Conservation (phyloP, 2,113 vertebrate species). For the Dermatemys mawii region DNA sequence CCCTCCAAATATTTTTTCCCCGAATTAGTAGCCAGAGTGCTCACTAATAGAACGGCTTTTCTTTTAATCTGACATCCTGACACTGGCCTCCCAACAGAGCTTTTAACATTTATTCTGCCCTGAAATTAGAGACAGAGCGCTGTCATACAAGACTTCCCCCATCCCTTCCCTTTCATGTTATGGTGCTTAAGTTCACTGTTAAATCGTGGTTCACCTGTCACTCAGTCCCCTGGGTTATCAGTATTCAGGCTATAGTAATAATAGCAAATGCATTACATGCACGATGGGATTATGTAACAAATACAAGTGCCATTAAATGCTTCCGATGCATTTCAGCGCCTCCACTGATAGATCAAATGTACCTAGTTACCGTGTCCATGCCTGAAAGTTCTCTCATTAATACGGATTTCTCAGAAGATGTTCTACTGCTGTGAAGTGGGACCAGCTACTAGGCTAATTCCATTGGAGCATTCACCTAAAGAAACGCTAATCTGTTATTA, state of each 20-base stretch:
- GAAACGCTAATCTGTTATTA: neutral
- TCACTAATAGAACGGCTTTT: neutral
- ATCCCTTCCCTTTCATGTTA: neutral
- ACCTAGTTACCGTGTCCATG: neutral
- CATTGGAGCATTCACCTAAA: neutral
- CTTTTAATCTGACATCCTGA: neutral
- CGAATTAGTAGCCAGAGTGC: neutral
- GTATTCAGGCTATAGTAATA: constrained; percentile 26
- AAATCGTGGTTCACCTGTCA: accelerated
- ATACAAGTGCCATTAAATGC: constrained; percentile 68
- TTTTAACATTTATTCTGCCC: neutral
- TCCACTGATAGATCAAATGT: constrained; percentile 57
- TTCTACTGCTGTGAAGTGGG: accelerated
- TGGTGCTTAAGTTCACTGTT: accelerated
- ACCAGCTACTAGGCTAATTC: neutral
- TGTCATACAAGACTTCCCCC: accelerated
- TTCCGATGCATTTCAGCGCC: constrained; percentile 7
- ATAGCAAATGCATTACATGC: constrained; percentile 60
- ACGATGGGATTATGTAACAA: constrained; percentile 50
- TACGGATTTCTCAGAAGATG: constrained; percentile 27
- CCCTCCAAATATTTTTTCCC: neutral
- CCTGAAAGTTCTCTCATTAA: constrained; percentile 71
- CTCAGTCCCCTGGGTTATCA: constrained; percentile 41
- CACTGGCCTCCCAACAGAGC: accelerated
- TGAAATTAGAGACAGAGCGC: neutral